Evolutionary conservation across 2,113 vertebrate genomes (phyloP), one percentile per base, ranked within the genome.

Genomic region (Pantherophis guttatus): DNA sequence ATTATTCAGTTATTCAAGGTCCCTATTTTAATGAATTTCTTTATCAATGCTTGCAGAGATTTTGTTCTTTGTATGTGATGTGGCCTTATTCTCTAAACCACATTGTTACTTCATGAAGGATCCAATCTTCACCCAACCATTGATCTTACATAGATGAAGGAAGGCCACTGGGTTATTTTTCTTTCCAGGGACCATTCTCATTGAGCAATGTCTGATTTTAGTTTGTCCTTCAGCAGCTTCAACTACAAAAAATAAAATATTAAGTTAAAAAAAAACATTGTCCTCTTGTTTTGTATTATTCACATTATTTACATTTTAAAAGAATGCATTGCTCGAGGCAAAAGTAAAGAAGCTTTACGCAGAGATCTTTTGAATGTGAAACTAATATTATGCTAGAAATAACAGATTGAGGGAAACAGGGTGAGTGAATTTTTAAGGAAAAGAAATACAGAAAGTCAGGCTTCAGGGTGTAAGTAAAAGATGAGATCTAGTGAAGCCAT

Each of bases 221-320:
- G 3, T 75, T 94, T 94, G 50, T 93, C 88, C 90, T 2, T 91
- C 29, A 26, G 87, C 19, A 94, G 5, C 54, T 39, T 87, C 65
- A 75, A 75, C 1, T 91, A 92, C 10, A 59, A 10, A 81, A 33
- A 58, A 58, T 87, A 44, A 94, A 75, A 39, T 33, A 50, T 6
- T 59, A 85, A 87, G 29, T 59, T 86, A 89, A 48, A 3, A 87
- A 89, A 39, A 1, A 0, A 0, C 6, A 17, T 3, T 55, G 24
- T 10, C 86, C 39, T 44, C 54, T 93, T 58, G 52, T 93, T 96
- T 91, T 94, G 15, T 65, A 92, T 94, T 94, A 95, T 95, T 93
- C 92, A 95, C 54, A 92, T 13, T 89, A 94, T 95, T 93, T 94
- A 88, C 23, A 33, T 93, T 93, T 93, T 90, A 94, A 81, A 90